Base-by-base conservation (phyloP, 2,113 vertebrate species). In the Alligator sinensis region DNA sequence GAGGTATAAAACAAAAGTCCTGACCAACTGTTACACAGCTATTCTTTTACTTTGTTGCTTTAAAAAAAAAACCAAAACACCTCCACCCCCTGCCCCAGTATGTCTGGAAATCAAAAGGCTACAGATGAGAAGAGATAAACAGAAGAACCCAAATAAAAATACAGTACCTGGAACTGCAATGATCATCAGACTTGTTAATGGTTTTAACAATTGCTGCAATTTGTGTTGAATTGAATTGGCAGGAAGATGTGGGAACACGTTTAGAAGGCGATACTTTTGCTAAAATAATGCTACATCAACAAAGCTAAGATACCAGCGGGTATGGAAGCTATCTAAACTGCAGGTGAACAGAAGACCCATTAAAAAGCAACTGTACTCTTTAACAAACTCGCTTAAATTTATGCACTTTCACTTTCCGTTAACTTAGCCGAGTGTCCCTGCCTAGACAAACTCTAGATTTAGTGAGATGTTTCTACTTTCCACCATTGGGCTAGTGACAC, bases 171-270 rank as follows among this genome's bases (percentile, higher is more conserved):
- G 17, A 77, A 19, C 3, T 60, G 28, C n/a, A 34, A 74, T 74
- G n/a, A 28, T 81, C 74, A 84, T 72, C 77, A 72, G 63, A 85
- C 54, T 78, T 95, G 81, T 94, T 89, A 91, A 89, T 66, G 15
- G 21, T n/a, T n/a, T 86, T 77, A 89, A 78, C 11, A 92, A 74
- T 81, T 83, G 75, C 63, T 91, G 58, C 19, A 89, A 89, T 92
- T 93, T 97, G 14, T 77, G 30, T 58, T 86, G 77, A 87, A 81
- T 34, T 89, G 63, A 81, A 79, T 70, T 77, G 25, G 24, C 82
- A 91, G 24, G 68, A 24, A 89, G 74, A 77, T 12, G 38, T 1
- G 2, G 38, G 92, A 87, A 82, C 22, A 82, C 57, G 54, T 60
- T 92, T 55, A 30, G 34, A 84, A 87, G 34, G 5, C 60, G 77